phyloP scores from a whole-genome alignment of 2,113 vertebrate genomes.

The Oreotragus oreotragus region DNA sequence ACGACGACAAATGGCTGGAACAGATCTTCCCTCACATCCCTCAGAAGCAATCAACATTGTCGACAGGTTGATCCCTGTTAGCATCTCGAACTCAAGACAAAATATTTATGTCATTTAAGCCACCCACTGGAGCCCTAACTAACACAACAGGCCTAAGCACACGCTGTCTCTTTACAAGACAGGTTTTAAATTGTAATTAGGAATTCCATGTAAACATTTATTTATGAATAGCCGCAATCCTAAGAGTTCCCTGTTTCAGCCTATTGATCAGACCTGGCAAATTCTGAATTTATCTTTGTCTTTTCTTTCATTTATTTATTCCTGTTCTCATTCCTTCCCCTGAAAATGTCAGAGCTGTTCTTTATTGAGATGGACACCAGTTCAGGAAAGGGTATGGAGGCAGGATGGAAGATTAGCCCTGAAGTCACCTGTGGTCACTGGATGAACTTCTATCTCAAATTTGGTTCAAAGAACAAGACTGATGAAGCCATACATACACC shows the following conservation, averaged over 20 bases:
- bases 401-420: neutral
- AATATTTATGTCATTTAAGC: neutral
- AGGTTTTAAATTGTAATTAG: neutral
- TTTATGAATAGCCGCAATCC: neutral
- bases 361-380: neutral
- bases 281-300: neutral
- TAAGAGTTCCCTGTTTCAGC: neutral
- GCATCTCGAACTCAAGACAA: neutral
- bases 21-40: neutral
- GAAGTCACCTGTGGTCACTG: neutral
- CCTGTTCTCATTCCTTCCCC: neutral
- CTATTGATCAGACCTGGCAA: neutral
- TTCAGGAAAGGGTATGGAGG: neutral
- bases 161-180: neutral
- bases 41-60: neutral
- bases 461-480: neutral
- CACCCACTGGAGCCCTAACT: neutral
- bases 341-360: neutral
- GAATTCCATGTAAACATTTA: neutral
- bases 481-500: neutral
- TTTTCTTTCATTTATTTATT: neutral
- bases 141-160: too few species aligned
- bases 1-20: accelerated
- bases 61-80: neutral
- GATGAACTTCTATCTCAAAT: neutral